Evolutionary conservation across 1,140 invertebrate genomes (phyloP), one percentile per base, ranked within the genome.

Genomic region (Drosophila lini): DNA sequence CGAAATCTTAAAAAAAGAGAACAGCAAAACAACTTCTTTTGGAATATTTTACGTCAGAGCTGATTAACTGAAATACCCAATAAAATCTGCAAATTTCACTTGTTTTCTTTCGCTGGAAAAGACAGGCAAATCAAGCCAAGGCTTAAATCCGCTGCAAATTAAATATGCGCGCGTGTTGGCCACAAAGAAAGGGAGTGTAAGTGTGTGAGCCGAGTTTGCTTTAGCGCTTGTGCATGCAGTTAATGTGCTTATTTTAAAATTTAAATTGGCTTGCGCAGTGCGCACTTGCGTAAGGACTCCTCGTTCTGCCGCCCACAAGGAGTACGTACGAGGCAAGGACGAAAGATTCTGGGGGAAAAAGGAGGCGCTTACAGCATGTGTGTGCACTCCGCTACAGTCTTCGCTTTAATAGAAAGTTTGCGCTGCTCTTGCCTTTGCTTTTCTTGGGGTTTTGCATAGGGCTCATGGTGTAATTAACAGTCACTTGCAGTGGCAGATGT

Each of bases 211-310:
- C 62, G 61, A 44, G 73, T 81, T 77, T 70, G 62, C 67, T 53
- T 77, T 81, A 60, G 62, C 59, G 56, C 74, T 80, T 69, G 67
- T 79, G 82, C 69, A 74, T 89, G 83, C 77, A 88, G 80, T 89
- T 88, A 88, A 88, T 88, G 80, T 88, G 84, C 83, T 88, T 88
- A 88, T 88, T 88, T 88, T 84, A 88, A 88, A 89, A 89, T 88
- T 88, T 89, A 89, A 88, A 88, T 88, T 88, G 84, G 83, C 83
- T 88, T 89, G 85, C 85, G 84, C 83, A 86, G 55, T 88, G 83
- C 83, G 83, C 71, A 83, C 79, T 83, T 76, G 64, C 78, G 64
- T 50, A 28, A 36, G 57, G 59, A 61, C 61, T 16, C n/a, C 47
- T 10, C 0, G 9, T 5, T 1, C 15, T 28, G 3, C 15, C 25